Evolutionary conservation across 2,113 vertebrate species (phyloP).

Genomic region (Bambusicola thoracicus): DNA sequence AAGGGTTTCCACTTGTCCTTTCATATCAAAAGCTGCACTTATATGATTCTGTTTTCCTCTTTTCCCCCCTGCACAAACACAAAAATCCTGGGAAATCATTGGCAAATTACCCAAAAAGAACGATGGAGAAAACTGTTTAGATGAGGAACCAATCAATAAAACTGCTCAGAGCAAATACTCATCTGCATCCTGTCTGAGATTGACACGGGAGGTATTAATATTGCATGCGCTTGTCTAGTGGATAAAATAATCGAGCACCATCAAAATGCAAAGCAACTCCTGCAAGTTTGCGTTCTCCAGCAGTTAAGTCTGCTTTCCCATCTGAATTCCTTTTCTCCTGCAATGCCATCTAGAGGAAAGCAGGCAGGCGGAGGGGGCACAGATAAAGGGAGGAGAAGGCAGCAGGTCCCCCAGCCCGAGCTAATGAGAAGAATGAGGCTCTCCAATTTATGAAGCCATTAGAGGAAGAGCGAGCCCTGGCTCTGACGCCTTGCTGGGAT

Average conservation of each 20-base stretch:
- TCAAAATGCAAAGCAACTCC: constrained; percentile 38
- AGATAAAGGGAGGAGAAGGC: not conserved
- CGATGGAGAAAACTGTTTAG: not conserved
- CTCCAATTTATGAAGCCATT: not conserved
- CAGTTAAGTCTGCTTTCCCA: not conserved
- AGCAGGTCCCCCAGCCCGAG: not conserved
- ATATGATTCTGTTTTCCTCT: not conserved
- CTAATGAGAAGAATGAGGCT: not conserved
- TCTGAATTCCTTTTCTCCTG: constrained; percentile 56
- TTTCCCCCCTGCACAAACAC: not conserved
- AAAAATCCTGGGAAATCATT: not conserved
- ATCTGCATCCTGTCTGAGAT: constrained; percentile 27
- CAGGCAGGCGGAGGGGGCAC: not conserved
- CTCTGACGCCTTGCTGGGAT: accelerated
- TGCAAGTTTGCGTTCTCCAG: not conserved
- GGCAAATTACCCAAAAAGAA: not conserved
- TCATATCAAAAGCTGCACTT: not conserved
- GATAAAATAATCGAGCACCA: constrained; percentile 44
- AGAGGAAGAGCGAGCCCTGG: not conserved
- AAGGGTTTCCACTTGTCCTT: not conserved
- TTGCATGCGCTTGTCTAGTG: constrained; percentile 28
- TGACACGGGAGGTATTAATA: constrained; percentile 45
- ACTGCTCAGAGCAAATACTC: constrained; percentile 5
- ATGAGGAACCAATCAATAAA: constrained; percentile 34
- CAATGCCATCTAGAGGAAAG: constrained; percentile 69